Percentiles rank a stretch among this genome's conserved stretches.
Evolutionary conservation across 2,113 vertebrate genomes (phyloP).

Genomic region (Notothenia rossii): DNA sequence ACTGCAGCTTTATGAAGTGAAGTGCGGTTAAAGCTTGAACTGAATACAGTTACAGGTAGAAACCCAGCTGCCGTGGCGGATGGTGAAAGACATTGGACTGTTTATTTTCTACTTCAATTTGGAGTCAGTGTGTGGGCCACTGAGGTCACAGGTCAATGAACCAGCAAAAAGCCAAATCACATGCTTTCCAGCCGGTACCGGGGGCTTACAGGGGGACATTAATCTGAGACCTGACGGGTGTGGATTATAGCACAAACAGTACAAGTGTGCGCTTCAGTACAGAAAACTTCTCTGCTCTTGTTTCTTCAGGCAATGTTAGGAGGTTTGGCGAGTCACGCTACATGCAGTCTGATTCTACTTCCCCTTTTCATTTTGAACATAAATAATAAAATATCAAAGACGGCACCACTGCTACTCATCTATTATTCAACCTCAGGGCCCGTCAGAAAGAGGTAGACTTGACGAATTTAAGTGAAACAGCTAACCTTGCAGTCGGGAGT

Average conservation of each 20-base stretch:
- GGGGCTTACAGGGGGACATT: slow-evolving; percentile 29
- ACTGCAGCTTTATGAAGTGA: slow-evolving; percentile 7
- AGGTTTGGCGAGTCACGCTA: slow-evolving; percentile 1
- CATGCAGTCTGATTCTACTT: slow-evolving; percentile 11
- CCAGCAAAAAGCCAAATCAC: slow-evolving; percentile 73
- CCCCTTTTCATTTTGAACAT: slow-evolving; percentile 39
- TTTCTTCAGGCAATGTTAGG: not conserved
- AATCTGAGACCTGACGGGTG: slow-evolving; percentile 20
- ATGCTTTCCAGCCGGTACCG: slow-evolving; percentile 46
- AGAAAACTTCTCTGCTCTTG: slow-evolving; percentile 30
- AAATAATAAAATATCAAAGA: slow-evolving; percentile 66
- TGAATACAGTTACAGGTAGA: not conserved
- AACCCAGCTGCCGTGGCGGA: not conserved
- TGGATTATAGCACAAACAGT: slow-evolving; percentile 16
- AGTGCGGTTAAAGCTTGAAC: not conserved
- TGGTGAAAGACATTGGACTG: not conserved
- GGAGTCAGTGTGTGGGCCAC: slow-evolving; percentile 22
- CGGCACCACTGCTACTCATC: slow-evolving; percentile 39
- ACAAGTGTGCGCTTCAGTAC: not conserved
- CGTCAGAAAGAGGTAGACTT: slow-evolving; percentile 18
- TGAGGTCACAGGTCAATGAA: slow-evolving; percentile 44
- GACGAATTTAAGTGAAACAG: slow-evolving; percentile 5
- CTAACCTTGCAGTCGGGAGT: not conserved
- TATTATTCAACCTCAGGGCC: slow-evolving; percentile 61
- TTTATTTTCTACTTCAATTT: not conserved